Conservation (phyloP, 1,140 invertebrate genomes). For the Diuraphis noxia region DNA sequence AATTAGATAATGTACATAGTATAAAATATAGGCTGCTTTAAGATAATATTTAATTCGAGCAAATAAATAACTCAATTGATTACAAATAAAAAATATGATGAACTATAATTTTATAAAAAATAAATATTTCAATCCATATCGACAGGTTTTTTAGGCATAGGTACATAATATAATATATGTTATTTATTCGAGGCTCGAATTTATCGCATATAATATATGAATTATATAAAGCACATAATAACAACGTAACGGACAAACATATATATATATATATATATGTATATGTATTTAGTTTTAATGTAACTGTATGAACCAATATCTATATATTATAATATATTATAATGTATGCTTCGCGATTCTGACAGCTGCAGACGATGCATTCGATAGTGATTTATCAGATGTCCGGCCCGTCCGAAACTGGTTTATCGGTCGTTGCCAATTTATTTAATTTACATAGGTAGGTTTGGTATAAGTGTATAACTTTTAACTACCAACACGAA, state of each 20-base stretch:
- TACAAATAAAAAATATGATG: not conserved
- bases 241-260: not conserved
- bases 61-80: not conserved
- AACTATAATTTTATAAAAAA: not conserved
- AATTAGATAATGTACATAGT: too few species aligned
- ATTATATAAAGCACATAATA: not conserved
- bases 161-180: not conserved
- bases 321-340: conserved; percentile 1
- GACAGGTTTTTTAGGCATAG: not conserved
- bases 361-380: not conserved
- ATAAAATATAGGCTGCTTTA: not conserved
- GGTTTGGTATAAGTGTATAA: not conserved
- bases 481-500: not conserved
- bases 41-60: not conserved
- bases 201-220: not conserved
- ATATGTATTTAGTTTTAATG: not conserved
- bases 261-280: not conserved
- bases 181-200: not conserved
- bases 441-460: conserved; percentile 1
- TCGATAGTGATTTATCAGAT: not conserved
- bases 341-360: not conserved
- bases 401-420: not conserved
- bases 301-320: not conserved
- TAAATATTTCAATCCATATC: not conserved
- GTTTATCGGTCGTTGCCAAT: not conserved